A percentile compares a stretch with the other conserved stretches of the same genome.
phyloP scores from a whole-genome alignment of 2,797 vertebrate species.

The Buceros bicornis region DNA sequence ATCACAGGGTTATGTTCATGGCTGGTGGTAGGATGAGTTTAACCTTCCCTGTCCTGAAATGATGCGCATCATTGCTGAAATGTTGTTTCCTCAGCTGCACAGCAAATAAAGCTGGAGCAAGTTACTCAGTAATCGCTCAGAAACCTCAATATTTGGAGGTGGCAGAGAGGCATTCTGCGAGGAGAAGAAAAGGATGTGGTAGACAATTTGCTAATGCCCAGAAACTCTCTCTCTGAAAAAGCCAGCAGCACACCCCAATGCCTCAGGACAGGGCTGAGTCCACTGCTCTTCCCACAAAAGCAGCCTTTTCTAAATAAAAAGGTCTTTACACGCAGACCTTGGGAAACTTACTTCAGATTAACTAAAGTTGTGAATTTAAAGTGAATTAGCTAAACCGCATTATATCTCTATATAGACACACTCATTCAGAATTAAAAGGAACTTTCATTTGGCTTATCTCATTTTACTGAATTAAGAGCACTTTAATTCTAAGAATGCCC shows the following conservation, averaged over 20 bases:
- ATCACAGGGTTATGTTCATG: not conserved
- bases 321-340: not conserved
- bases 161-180: not conserved
- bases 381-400: constrained; percentile 50
- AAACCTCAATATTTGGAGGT: constrained; percentile 41
- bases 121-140: constrained; percentile 16
- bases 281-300: constrained; percentile 34
- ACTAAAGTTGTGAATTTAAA: constrained; percentile 33
- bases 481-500: constrained; percentile 22
- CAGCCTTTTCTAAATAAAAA: constrained; percentile 40
- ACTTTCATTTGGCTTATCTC: constrained; percentile 28
- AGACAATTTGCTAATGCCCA: constrained; percentile 61
- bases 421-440: constrained; percentile 7
- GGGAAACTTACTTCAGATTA: constrained; percentile 52
- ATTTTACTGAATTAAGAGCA: constrained; percentile 24
- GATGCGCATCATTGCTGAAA: not conserved
- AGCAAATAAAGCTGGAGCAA: constrained; percentile 6
- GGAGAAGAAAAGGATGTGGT: constrained; percentile 62
- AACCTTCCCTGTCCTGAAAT: not conserved
- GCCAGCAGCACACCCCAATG: not conserved
- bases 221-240: constrained; percentile 15
- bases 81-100: constrained; percentile 4
- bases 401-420: not conserved
- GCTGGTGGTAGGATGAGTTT: not conserved
- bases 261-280: constrained; percentile 31